Evolutionary conservation across 2,797 vertebrate genomes (phyloP).

Genomic region (Malurus splendens): DNA sequence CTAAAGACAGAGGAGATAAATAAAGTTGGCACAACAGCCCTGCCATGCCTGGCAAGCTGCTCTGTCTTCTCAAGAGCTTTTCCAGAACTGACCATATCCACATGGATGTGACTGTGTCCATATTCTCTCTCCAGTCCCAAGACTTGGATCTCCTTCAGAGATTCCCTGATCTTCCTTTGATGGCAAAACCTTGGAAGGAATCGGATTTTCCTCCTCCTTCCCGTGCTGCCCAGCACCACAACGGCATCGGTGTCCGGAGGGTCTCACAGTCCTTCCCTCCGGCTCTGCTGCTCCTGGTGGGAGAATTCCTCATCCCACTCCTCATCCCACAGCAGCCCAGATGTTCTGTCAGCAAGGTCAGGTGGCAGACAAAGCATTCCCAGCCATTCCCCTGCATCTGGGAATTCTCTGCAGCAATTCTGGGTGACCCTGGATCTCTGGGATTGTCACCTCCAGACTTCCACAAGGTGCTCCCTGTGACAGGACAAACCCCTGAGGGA

Average conservation of each 20-base stretch:
- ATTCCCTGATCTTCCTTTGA: neutral
- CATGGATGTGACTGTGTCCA: rapidly evolving
- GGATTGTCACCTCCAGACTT: neutral
- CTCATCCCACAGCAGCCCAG: neutral
- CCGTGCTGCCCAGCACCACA: neutral
- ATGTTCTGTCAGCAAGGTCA: rapidly evolving
- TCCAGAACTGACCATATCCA: neutral
- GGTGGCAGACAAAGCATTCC: neutral
- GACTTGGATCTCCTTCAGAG: rapidly evolving
- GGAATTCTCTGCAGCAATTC: rapidly evolving
- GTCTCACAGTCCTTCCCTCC: rapidly evolving
- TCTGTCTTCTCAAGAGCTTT: neutral
- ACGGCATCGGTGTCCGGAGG: rapidly evolving
- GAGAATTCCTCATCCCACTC: neutral
- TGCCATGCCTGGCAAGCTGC: neutral
- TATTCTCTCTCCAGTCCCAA: neutral
- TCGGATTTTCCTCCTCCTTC: neutral
- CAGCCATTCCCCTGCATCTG: neutral
- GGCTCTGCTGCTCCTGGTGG: neutral
- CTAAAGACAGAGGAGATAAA: neutral
- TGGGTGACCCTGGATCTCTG: rapidly evolving
- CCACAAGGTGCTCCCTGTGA: no score
- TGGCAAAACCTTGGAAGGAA: neutral
- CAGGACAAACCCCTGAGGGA: rapidly evolving
- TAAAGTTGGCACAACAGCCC: neutral